Evolutionary conservation across 2,113 vertebrate species (phyloP), one percentile per base, ranked within the genome.

Genomic region (Forbesichthys papilliferus): DNA sequence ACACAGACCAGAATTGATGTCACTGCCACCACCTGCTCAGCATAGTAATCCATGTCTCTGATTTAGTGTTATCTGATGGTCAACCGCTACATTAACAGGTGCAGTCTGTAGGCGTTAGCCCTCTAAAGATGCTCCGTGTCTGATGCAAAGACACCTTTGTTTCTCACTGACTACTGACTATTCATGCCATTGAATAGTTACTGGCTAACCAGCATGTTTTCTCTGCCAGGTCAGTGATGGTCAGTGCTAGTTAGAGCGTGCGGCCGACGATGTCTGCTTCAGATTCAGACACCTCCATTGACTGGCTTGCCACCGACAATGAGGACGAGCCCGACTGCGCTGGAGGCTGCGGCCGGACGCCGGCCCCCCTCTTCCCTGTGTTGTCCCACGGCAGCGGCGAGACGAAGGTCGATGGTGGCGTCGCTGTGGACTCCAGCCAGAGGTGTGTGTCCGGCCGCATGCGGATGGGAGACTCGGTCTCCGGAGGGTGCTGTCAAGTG

Each of bases 281-380:
- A 65, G 92, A 93, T 89, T 94, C 92, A 62, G 93, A 93, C 83
- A 92, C 84, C 87, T 93, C 93, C 83, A 91, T 91, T 66, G 90
- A 94, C 87, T 93, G 92, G 93, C 87, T 93, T 80, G 91, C 91
- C 14, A 92, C 88, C 42, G 92, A 92, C 75, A 87, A 89, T 69
- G 91, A 93, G 73, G 91, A 90, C 61, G 78, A 90, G 71, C 63
- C 52, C 2, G 88, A 90, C 68, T 80, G 71, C 16, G 62, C 65
- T 48, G 61, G 64, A 62, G 68, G 18, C 55, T 68, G 33, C 57
- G 57, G 60, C 72, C 77, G 84, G 65, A 71, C 83, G 34, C 73
- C 72, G 54, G 65, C 75, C 49, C 68, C 80, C 51, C 51, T 61
- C 13, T 72, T 62, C 78, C 84, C 77, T 74, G 64, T 56, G n/a